A percentile compares a stretch with the other conserved stretches of the same genome.
Evolutionary conservation across 2,113 vertebrate genomes (phyloP).

Genomic region (Cyprinus carpio): DNA sequence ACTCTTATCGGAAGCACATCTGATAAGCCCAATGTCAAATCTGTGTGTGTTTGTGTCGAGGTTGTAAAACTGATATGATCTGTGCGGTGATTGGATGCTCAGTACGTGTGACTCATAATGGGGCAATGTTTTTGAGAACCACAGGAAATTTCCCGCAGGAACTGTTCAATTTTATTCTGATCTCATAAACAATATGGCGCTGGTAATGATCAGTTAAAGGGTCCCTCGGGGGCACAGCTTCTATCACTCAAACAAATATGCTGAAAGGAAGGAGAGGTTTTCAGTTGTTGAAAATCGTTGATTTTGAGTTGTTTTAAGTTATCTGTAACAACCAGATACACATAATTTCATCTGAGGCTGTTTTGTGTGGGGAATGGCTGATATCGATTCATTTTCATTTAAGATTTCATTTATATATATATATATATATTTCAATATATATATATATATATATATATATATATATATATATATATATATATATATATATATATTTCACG

Average conservation of each 20-base stretch:
- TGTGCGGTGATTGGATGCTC: background rate
- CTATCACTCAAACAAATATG: background rate
- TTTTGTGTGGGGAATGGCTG: background rate
- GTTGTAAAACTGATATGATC: constrained; percentile 31
- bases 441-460: no score
- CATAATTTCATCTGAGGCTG: background rate
- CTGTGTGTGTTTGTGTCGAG: constrained; percentile 13
- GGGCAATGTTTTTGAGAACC: background rate
- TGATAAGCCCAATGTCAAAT: background rate
- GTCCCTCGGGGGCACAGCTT: background rate
- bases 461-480: no score
- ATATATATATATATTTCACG: no score
- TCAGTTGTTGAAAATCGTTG: background rate
- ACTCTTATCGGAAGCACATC: constrained; percentile 15
- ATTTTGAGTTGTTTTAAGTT: background rate
- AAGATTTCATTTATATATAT: no score
- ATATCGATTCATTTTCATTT: no score
- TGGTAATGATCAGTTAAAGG: constrained; percentile 25
- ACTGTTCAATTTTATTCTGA: constrained; percentile 12
- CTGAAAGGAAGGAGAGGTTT: background rate
- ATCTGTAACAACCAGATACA: background rate
- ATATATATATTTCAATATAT: no score
- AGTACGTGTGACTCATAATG: background rate
- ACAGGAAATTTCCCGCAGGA: constrained; percentile 21
- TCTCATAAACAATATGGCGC: constrained; percentile 1